Evolutionary conservation across 2,113 vertebrate genomes (phyloP).

Genomic region (Zosterops lateralis): DNA sequence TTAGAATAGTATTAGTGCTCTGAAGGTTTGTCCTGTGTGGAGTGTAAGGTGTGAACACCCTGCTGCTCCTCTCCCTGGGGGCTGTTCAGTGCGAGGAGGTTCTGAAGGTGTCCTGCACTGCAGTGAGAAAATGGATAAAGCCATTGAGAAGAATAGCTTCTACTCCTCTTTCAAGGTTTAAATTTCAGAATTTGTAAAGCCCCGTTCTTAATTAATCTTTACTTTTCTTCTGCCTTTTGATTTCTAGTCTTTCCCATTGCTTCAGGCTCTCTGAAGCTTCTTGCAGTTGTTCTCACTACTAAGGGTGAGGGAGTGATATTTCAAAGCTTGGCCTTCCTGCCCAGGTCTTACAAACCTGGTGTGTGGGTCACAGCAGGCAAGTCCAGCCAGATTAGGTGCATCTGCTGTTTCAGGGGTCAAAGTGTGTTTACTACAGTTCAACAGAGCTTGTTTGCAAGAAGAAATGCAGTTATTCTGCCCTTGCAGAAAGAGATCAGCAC

Average conservation of each 20-base stretch:
- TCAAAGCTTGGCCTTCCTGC: neutral
- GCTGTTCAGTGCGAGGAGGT: neutral
- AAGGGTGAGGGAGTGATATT: neutral
- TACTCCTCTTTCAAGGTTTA: neutral
- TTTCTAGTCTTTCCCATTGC: neutral
- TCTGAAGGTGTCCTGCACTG: neutral
- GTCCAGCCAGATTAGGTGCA: neutral
- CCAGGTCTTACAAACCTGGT: neutral
- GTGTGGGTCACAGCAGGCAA: neutral
- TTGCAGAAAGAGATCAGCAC: rapidly evolving
- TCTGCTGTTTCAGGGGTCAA: neutral
- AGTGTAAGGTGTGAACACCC: neutral
- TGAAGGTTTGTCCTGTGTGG: neutral
- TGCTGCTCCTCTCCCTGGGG: neutral
- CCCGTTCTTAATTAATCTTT: neutral
- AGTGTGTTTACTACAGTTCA: neutral
- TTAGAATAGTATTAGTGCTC: neutral
- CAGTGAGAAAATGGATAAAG: neutral
- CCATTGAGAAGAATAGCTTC: rapidly evolving
- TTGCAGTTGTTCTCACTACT: neutral
- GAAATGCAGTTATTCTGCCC: neutral
- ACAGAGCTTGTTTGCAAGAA: neutral
- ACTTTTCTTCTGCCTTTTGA: neutral
- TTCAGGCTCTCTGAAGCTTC: neutral
- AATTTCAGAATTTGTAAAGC: neutral